Evolutionary conservation across 2,113 vertebrate species (phyloP).

Genomic region (Bubo bubo): DNA sequence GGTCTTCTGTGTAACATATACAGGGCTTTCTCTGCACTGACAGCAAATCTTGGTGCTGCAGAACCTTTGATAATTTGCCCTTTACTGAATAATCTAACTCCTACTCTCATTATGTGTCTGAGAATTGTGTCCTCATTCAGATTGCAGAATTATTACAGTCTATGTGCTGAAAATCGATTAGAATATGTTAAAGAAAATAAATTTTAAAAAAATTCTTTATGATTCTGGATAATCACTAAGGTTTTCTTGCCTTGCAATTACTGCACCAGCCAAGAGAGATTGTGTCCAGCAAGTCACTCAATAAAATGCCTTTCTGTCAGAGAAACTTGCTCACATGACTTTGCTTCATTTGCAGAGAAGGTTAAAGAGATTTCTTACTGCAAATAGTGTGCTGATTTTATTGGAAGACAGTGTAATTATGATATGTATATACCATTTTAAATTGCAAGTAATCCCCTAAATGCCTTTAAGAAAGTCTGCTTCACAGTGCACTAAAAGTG

Average conservation of each 20-base stretch:
- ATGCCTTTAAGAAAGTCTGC: not conserved
- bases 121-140: not conserved
- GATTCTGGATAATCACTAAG: not conserved
- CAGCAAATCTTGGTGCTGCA: not conserved
- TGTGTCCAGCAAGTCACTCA: not conserved
- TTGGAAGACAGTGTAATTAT: not conserved
- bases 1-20: not conserved
- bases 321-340: not conserved
- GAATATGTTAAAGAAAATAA: not conserved
- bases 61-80: not conserved
- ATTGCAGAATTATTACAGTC: not conserved
- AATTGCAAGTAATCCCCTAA: not conserved
- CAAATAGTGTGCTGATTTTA: not conserved
- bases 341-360: not conserved
- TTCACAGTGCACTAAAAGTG: not conserved
- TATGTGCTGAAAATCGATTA: not conserved
- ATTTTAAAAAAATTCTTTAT: not conserved
- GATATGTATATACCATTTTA: not conserved
- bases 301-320: not conserved
- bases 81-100: not conserved
- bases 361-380: not conserved
- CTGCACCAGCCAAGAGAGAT: not conserved
- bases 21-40: not conserved
- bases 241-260: not conserved
- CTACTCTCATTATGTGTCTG: not conserved